These are phyloP conservation scores for Arnoldichthys spilopterus DNA, from an alignment of 2,797 vertebrate genomes.

Conservation along the genomic window DNA sequence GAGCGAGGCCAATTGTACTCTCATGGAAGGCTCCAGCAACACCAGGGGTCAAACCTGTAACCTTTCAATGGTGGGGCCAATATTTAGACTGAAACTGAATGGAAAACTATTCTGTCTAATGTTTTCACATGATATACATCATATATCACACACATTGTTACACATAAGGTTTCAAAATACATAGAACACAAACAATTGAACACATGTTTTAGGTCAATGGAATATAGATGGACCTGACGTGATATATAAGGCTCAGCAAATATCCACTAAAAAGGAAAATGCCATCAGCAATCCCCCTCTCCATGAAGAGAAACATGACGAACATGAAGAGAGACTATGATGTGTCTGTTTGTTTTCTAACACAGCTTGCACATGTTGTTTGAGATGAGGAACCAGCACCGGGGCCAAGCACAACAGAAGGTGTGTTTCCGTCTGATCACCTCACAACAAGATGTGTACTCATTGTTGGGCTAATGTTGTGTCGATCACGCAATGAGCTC, in stretches of 20 bases:
- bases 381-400: neutral
- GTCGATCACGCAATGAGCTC: constrained; percentile 12
- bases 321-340: neutral
- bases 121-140: too few species aligned
- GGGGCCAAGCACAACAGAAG: constrained; percentile 38
- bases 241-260: neutral
- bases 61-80: too few species aligned
- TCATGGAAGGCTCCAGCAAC: too few species aligned
- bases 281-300: neutral
- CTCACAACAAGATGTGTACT: constrained; percentile 27
- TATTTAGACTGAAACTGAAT: too few species aligned
- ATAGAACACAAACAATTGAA: too few species aligned
- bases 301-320: neutral
- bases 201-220: too few species aligned
- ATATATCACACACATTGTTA: too few species aligned
- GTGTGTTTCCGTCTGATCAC: constrained; percentile 31
- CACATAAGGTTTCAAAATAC: too few species aligned
- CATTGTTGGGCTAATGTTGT: constrained; percentile 37
- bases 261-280: neutral
- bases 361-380: constrained; percentile 5
- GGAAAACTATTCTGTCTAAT: too few species aligned
- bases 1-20: too few species aligned
- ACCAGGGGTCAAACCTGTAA: too few species aligned
- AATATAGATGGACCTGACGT: neutral
- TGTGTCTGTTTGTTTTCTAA: constrained; percentile 31